A percentile compares a stretch with the other conserved stretches of the same genome.
These are phyloP conservation scores for Isichthys henryi DNA, from an alignment of 2,113 vertebrate species.

Conservation along the genomic window DNA sequence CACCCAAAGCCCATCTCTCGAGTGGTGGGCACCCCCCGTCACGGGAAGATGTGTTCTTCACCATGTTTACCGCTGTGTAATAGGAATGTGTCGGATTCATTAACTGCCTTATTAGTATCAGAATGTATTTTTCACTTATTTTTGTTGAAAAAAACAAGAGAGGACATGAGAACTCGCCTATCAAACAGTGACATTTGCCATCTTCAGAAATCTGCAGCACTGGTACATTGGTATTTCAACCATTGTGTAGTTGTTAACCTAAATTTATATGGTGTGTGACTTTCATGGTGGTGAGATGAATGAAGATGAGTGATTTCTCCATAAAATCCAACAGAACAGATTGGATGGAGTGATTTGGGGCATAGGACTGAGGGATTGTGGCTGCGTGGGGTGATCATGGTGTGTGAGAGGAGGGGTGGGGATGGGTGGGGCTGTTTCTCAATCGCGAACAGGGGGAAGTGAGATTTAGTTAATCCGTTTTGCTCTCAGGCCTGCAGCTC, in stretches of 20 bases:
- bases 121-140: not conserved
- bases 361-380: not conserved
- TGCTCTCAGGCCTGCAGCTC: constrained; percentile 3
- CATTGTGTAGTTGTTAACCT: not conserved
- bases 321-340: not conserved
- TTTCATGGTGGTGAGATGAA: constrained; percentile 12
- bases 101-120: not conserved
- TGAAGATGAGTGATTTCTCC: not conserved
- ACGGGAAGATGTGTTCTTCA: not conserved
- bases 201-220: not conserved
- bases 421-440: not conserved
- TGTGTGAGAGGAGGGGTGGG: not conserved
- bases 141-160: not conserved
- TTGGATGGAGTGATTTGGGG: not conserved
- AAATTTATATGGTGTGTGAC: not conserved
- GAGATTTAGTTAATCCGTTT: not conserved
- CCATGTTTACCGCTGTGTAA: not conserved
- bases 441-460: not conserved
- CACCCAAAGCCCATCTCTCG: not conserved
- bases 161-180: not conserved
- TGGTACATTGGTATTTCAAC: not conserved
- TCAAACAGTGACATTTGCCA: not conserved
- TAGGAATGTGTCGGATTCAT: not conserved
- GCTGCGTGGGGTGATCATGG: not conserved
- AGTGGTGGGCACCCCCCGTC: not conserved